A percentile compares a stretch with the other conserved stretches of the same genome.
Conservation (phyloP, 1,140 invertebrate species). For the Drosophila melanica region DNA sequence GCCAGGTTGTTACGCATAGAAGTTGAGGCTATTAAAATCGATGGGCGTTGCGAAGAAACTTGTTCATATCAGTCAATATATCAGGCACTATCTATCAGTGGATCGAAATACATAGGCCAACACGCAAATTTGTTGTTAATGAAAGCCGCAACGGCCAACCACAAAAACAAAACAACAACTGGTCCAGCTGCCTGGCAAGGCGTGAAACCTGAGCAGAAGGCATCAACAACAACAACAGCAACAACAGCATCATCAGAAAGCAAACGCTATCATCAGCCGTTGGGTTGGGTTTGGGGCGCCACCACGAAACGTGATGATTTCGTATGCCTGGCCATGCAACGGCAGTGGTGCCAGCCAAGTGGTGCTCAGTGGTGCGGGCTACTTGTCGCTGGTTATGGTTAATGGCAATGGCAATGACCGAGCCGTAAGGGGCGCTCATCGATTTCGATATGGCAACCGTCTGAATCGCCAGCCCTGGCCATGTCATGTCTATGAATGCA, state of each 20-base stretch:
- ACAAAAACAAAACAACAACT: conserved; percentile 26
- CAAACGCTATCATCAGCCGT: conserved; percentile 16
- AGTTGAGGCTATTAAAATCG: conserved; percentile 2
- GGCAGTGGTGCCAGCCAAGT: conserved; percentile 27
- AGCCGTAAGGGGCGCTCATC: conserved; percentile 20
- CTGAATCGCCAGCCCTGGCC: conserved; percentile 14
- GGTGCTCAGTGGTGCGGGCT: conserved; percentile 26
- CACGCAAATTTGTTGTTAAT: conserved; percentile 52
- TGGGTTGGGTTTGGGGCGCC: conserved; percentile 35
- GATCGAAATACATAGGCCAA: conserved; percentile 26
- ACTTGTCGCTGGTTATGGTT: conserved; percentile 41
- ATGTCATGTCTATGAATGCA: conserved; percentile 37
- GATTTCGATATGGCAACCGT: conserved; percentile 30
- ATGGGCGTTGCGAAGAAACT: conserved; percentile 36
- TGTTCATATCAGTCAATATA: conserved; percentile 37
- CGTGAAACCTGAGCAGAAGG: conserved; percentile 46
- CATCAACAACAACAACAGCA: conserved; percentile 17
- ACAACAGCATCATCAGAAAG: conserved; percentile 16
- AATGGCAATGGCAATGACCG: conserved; percentile 52
- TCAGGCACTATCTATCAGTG: conserved; percentile 10
- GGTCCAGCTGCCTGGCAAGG: conserved; percentile 39
- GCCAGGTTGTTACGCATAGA: not conserved
- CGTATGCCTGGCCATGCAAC: conserved; percentile 36
- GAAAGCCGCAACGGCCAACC: conserved; percentile 17
- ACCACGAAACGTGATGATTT: conserved; percentile 47